Evolutionary conservation across 2,888 invertebrate species (phyloP).

Genomic region (Horisme vitalbata): DNA sequence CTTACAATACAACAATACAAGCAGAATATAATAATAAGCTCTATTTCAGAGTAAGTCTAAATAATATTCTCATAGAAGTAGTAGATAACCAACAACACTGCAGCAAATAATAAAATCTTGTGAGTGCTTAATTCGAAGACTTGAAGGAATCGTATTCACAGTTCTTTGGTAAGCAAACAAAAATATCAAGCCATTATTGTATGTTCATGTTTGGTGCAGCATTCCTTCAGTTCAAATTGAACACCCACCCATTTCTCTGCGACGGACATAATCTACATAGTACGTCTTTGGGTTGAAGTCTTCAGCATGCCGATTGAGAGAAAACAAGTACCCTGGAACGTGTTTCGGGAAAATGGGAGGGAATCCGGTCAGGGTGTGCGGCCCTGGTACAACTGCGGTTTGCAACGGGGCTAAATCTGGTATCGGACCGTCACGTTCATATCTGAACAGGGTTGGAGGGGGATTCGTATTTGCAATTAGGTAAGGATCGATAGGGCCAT

Average conservation of each 20-base stretch:
- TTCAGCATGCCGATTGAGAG: slow-evolving; percentile 70
- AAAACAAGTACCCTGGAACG: slow-evolving; percentile 75
- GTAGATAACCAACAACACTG: slow-evolving; percentile 32
- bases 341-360: slow-evolving; percentile 76
- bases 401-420: slow-evolving; percentile 63
- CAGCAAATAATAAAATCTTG: slow-evolving; percentile 61
- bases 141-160: slow-evolving; percentile 66
- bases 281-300: slow-evolving; percentile 77
- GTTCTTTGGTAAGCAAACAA: slow-evolving; percentile 53
- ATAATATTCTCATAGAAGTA: slow-evolving; percentile 3
- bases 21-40: slow-evolving; percentile 33
- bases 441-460: slow-evolving; percentile 67
- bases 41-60: slow-evolving; percentile 21
- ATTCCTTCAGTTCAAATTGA: slow-evolving; percentile 76
- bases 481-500: slow-evolving; percentile 69
- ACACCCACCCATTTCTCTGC: slow-evolving; percentile 81
- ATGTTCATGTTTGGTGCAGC: slow-evolving; percentile 49
- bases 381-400: slow-evolving; percentile 63
- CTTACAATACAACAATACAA: slow-evolving; percentile 31
- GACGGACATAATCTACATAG: slow-evolving; percentile 80
- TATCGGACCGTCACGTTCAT: slow-evolving; percentile 72
- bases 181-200: slow-evolving; percentile 42
- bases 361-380: slow-evolving; percentile 69
- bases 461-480: slow-evolving; percentile 60
- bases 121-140: slow-evolving; percentile 76